A percentile compares a stretch with the other conserved stretches of the same genome.
Evolutionary conservation across 1,140 invertebrate genomes (phyloP).

Genomic region (Cherax quadricarinatus): DNA sequence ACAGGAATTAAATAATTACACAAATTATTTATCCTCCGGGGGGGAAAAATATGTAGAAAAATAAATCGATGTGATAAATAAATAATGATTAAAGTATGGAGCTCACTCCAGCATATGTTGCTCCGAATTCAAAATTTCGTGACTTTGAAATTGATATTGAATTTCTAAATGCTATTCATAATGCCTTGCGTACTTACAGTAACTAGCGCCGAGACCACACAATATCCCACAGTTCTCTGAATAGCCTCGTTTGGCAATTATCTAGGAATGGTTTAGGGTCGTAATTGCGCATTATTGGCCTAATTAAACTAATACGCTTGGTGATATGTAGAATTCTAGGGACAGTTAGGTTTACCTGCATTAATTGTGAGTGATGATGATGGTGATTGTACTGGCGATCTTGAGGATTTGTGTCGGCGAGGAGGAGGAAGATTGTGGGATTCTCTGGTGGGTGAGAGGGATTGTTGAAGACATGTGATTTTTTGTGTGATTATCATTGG

Average conservation of each 20-base stretch:
- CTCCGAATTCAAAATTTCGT: neutral
- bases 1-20: too few species aligned
- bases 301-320: constrained; percentile 58
- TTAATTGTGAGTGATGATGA: neutral
- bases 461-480: neutral
- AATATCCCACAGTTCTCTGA: constrained; percentile 22
- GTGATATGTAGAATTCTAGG: constrained; percentile 37
- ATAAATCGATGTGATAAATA: too few species aligned
- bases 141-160: neutral
- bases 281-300: constrained; percentile 33
- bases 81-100: too few species aligned
- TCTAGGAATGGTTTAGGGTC: constrained; percentile 40
- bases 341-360: neutral
- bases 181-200: neutral
- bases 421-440: too few species aligned
- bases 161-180: neutral
- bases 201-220: neutral
- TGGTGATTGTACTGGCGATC: neutral
- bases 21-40: too few species aligned
- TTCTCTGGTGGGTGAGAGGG: neutral
- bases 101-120: neutral
- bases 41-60: too few species aligned
- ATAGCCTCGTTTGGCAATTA: constrained; percentile 44
- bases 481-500: neutral
- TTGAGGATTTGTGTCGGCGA: too few species aligned